These are phyloP conservation scores for Trachelus iudaicus DNA, from an alignment of 2,888 invertebrate species.

Conservation along the genomic window DNA sequence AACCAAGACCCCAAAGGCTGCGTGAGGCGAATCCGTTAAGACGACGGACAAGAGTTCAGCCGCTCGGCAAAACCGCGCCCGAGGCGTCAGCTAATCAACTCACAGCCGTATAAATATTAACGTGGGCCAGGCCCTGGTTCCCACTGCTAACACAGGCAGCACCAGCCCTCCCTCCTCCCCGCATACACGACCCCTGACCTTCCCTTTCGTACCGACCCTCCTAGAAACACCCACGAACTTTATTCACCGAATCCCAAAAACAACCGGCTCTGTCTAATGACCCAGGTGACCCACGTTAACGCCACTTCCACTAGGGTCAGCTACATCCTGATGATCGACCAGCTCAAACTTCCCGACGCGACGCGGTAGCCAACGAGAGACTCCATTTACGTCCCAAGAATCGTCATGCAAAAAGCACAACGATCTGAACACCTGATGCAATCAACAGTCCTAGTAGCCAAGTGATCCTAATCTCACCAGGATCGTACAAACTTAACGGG, in stretches of 20 bases:
- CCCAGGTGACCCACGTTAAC: not conserved
- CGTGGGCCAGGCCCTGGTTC: constrained; percentile 25
- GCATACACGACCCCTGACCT: constrained; percentile 5
- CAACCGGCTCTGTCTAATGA: not conserved
- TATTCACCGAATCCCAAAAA: not conserved
- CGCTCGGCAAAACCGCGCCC: constrained; percentile 13
- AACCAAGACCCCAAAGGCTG: not conserved
- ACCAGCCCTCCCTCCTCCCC: not conserved
- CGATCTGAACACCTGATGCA: not conserved
- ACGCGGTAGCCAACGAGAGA: not conserved
- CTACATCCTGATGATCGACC: not conserved
- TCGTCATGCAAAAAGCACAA: not conserved
- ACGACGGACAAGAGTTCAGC: not conserved
- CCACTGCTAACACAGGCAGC: not conserved
- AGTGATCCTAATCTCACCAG: too few relatives aligned
- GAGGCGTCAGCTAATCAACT: constrained; percentile 22
- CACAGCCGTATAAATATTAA: constrained; percentile 19
- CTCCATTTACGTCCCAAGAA: not conserved
- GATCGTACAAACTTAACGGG: too few relatives aligned
- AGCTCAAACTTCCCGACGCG: not conserved
- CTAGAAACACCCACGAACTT: not conserved
- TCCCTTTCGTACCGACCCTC: not conserved
- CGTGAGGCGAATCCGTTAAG: not conserved
- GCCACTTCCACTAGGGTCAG: not conserved
- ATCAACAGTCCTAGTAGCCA: too few relatives aligned